phyloP scores from a whole-genome alignment of 2,113 vertebrate species.

The Madoqua kirkii region DNA sequence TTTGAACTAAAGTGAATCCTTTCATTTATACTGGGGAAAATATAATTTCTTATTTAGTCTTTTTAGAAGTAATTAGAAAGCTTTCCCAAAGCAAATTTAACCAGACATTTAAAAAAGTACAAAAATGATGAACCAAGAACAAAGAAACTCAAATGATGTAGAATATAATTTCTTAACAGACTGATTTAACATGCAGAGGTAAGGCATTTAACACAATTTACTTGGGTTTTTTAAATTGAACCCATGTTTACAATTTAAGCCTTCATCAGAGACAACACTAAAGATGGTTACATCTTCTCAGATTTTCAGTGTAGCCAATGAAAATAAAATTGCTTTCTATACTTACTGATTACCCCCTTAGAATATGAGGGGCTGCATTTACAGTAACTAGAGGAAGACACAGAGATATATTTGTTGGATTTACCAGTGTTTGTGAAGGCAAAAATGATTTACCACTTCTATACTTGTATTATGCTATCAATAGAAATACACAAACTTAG shows the following conservation, averaged over 20 bases:
- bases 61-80: slow-evolving; percentile 30
- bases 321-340: slow-evolving; percentile 35
- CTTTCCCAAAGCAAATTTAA: slow-evolving; percentile 23
- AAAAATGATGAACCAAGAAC: slow-evolving; percentile 14
- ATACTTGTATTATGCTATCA: slow-evolving; percentile 39
- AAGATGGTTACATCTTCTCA: background rate
- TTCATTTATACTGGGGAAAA: slow-evolving; percentile 24
- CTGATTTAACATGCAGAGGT: background rate
- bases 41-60: background rate
- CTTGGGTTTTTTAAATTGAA: background rate
- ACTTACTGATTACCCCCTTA: background rate
- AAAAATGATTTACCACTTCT: slow-evolving; percentile 29
- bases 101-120: background rate
- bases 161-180: slow-evolving; percentile 6
- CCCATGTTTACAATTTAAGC: slow-evolving; percentile 13
- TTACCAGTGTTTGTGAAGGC: slow-evolving; percentile 23
- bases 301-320: background rate
- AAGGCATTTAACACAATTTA: background rate
- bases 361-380: background rate
- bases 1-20: background rate
- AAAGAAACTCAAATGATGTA: background rate
- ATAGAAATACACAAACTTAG: slow-evolving; percentile 46
- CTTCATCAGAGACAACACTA: background rate
- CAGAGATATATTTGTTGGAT: background rate
- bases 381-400: background rate